phyloP scores from a whole-genome alignment of 2,113 vertebrate genomes.

The Phrynocephalus versicolor region DNA sequence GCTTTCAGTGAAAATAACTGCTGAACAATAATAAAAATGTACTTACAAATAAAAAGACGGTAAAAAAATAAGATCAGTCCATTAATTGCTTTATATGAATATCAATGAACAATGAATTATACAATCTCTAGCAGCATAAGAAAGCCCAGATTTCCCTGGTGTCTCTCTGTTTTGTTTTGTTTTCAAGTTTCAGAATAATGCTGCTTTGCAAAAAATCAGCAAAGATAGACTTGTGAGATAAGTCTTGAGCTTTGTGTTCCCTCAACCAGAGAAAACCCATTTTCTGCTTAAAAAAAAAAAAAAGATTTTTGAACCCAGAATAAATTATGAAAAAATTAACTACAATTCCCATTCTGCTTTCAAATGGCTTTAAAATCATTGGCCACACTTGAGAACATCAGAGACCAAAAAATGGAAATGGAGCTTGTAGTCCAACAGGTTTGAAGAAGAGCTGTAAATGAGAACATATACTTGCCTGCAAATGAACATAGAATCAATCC shows the following conservation, averaged over 20 bases:
- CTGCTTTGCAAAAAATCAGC: no score
- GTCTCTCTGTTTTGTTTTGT: no score
- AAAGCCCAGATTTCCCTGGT: neutral
- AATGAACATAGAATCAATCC: neutral
- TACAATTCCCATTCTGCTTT: neutral
- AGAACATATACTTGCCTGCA: neutral
- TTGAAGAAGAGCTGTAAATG: neutral
- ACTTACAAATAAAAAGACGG: no score
- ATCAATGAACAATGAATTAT: neutral
- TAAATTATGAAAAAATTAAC: neutral
- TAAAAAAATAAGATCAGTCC: neutral
- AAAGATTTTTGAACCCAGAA: no score
- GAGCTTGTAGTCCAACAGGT: neutral
- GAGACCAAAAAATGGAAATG: neutral
- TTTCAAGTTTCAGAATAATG: neutral
- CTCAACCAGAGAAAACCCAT: neutral
- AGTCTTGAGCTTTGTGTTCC: neutral
- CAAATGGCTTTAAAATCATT: neutral
- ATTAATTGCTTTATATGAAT: neutral
- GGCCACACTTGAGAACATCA: neutral
- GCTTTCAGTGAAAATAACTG: neutral
- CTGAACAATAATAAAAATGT: neutral
- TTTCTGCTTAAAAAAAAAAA: neutral
- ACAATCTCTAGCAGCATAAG: neutral
- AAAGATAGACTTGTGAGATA: neutral